Base-by-base conservation (phyloP, 2,888 invertebrate species). In the Watsonalla cultraria region DNA sequence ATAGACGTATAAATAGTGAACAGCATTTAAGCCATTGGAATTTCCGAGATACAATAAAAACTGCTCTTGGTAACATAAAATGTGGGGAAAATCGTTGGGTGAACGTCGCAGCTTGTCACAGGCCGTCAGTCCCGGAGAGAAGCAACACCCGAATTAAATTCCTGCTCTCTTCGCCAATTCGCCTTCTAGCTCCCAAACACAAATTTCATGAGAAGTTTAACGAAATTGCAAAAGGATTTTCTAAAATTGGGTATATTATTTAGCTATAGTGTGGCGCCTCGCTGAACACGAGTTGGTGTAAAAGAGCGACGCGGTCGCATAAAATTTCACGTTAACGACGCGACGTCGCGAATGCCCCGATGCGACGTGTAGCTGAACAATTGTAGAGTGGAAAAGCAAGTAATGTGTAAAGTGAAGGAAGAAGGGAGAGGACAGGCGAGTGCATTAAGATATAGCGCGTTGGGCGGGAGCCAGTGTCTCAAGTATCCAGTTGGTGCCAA, bases 141-240 rank as follows among this genome's bases (percentile, higher is more conserved):
- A 79, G 78, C 74, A 81, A 79, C 81, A 81, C 78, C 80, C 80
- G 85, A 87, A 87, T 88, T 87, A 87, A 88, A 89, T 88, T 88
- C 88, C 84, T 78, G 71, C 71, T 68, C 72, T 76, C 73, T 70
- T 71, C 74, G 66, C 76, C 72, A 67, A 72, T 70, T 70, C 66
- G 67, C 65, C 67, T 66, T 70, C 68, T 64, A 59, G 64, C 61
- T 65, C 64, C 65, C 66, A 62, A 64, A 68, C 68, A 72, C 71
- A 75, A 79, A 75, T 76, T 82, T 76, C 62, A 70, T 74, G 68
- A 72, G 62, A 72, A 70, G 61, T 74, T 72, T 65, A 68, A 64
- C 68, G 71, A 75, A 76, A 74, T 65, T 70, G 69, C 66, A 58
- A 61, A 64, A 63, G 70, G 68, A 78, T 78, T 75, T 24, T 70